Base-by-base conservation (phyloP, 2,797 vertebrate genomes). In the Molossus alvarezi region DNA sequence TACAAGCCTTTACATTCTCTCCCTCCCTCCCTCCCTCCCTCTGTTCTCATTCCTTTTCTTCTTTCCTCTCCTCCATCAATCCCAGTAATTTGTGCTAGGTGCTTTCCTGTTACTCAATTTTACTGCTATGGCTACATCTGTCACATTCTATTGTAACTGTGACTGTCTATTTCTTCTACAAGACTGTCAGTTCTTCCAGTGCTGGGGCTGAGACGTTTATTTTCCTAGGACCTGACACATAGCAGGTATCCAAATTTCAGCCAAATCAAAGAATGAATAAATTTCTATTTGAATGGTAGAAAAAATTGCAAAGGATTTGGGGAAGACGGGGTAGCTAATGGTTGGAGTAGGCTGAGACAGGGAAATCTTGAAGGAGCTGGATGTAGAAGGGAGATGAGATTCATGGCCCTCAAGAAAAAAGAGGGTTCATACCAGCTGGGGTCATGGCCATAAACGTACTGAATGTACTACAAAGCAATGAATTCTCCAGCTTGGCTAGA, bases 261-360 rank as follows among this genome's bases (percentile, higher is more conserved):
- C 6, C n/a, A 5, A 92, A 75, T 75, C 23, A 89, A 89, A 82
- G 41, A 75, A 86, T 5, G 57, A 65, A 15, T 55, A 77, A 65
- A 27, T 91, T 11, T 1, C 20, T 29, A 27, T 65, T 67, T 57
- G 41, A 91, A 60, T 55, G 65, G 29, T 11, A 71, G 53, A 60
- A 79, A 69, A 91, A 62, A 85, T 6, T 58, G 29, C 67, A 89
- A 37, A 91, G 12, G 27, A 53, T 57, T 93, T 91, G 3, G 53
- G 55, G 51, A 37, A 94, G 53, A 92, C 3, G 51, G 0, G 20
- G 25, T 25, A 79, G 37, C 72, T 69, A 75, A 15, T 18, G 51
- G 45, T 62, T 33, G 51, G 5, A 57, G 48, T 14, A 7, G 45
- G n/a, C 14, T 53, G 64, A 51, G 14, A 51, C n/a, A 48, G 71